Evolutionary conservation across 1,140 invertebrate genomes (phyloP).

Genomic region (Mercenaria mercenaria): DNA sequence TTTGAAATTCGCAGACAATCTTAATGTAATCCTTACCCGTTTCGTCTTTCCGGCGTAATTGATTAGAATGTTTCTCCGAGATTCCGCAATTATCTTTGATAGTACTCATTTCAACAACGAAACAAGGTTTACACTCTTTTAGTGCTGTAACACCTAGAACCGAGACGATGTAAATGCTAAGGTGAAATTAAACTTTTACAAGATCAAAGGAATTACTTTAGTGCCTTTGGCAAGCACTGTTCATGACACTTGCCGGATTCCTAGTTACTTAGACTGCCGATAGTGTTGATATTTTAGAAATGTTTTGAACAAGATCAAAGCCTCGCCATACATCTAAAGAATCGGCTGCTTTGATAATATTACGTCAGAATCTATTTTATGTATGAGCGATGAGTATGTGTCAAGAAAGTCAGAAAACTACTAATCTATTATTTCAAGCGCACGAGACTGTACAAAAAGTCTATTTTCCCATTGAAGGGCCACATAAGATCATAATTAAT

Average conservation of each 20-base stretch:
- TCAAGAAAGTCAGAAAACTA: constrained; percentile 3
- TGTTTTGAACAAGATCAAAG: constrained; percentile 20
- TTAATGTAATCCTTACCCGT: neutral
- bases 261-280: neutral
- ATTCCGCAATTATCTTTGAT: neutral
- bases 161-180: constrained; percentile 1
- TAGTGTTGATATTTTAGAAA: constrained; percentile 26
- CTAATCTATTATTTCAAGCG: constrained; percentile 26
- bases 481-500: constrained; percentile 10
- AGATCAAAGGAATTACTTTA: constrained; percentile 53
- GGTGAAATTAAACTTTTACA: constrained; percentile 12
- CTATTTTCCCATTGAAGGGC: neutral
- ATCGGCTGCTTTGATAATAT: neutral
- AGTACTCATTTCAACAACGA: constrained; percentile 6
- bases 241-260: constrained; percentile 22
- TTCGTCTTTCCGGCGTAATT: neutral
- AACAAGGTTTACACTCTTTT: constrained; percentile 34
- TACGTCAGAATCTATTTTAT: constrained; percentile 29
- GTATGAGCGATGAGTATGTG: constrained; percentile 24
- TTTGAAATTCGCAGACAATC: neutral
- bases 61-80: neutral
- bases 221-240: constrained; percentile 36
- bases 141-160: neutral
- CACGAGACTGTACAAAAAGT: neutral
- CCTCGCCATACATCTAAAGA: constrained; percentile 4